Percentiles rank a stretch among this genome's conserved stretches.
These are phyloP conservation scores for Tenodera sinensis DNA, from an alignment of 2,888 invertebrate species.

Conservation along the genomic window DNA sequence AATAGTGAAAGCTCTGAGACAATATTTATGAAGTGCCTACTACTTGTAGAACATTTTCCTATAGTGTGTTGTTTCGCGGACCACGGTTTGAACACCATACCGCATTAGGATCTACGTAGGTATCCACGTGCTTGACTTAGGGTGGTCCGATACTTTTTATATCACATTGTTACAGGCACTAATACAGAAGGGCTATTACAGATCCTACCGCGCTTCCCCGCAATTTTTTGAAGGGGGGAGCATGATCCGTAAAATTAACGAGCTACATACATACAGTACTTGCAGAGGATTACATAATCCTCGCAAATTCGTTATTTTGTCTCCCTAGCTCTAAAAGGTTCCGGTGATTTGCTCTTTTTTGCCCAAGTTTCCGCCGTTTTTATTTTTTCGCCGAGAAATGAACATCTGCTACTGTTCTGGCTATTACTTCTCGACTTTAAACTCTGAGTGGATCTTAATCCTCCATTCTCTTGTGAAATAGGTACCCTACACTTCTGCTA, in stretches of 20 bases:
- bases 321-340: background rate
- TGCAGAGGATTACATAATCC: background rate
- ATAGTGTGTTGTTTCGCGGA: no score
- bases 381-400: background rate
- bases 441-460: background rate
- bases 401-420: background rate
- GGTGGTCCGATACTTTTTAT: background rate
- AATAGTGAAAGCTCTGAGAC: no score
- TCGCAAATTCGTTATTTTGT: background rate
- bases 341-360: background rate
- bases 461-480: background rate
- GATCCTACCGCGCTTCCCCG: background rate
- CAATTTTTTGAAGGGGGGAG: background rate
- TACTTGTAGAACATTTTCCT: no score
- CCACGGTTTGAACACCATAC: no score
- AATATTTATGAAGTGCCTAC: no score
- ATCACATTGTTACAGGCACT: background rate
- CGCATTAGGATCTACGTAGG: no score
- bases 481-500: no score
- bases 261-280: background rate
- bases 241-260: background rate
- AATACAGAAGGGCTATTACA: background rate
- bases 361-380: background rate
- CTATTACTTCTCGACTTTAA: background rate
- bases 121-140: no score